Evolutionary conservation across 2,888 invertebrate genomes (phyloP), one percentile per base, ranked within the genome.

Genomic region (Molanna angustata): DNA sequence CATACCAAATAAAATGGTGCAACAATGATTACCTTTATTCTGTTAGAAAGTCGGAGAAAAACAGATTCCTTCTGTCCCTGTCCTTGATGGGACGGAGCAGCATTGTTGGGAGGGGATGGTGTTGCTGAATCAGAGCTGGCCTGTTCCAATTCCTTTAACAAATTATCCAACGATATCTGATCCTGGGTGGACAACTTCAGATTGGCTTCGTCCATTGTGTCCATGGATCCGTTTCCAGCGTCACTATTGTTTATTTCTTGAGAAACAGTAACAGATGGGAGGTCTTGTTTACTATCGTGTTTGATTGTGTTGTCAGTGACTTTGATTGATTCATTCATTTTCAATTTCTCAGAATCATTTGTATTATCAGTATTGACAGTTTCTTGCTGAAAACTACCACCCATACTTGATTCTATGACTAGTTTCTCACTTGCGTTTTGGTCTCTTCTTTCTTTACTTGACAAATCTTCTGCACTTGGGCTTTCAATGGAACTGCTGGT

Each of bases 11-110:
- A 11, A 13, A 35, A 11, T 35, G 13, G 9, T 35, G 14, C 7
- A 35, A 6, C 13, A 35, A 4, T 4, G 18, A 39, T 16, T 66
- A 90, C 90, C 84, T 94, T 95, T 52, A 99, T 94, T 66, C 96
- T 84, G 71, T 98, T 99, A 54, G 93, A 94, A 53, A 99, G 80
- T 61, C 97, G 80, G 66, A 98, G 83, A 69, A 99, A 94, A n/a
- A 97, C 92, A 6, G 94, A 94, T 70, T 97, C 96, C 64, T 94
- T 94, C 65, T 90, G 90, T 53, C 76, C 67, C 60, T 70, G 58
- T 16, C 70, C 69, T 20, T 66, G 63, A 59, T 70, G 72, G 50
- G 73, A 71, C 2, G 70, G 69, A 6, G 69, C 66, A 1, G 68
- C 62, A 16, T 67, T 64, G 11, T 69, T 64, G 3, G 69, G 64